A percentile compares a stretch with the other conserved stretches of the same genome.
Evolutionary conservation across 2,797 vertebrate species (phyloP).

Genomic region (Cynopterus sphinx): DNA sequence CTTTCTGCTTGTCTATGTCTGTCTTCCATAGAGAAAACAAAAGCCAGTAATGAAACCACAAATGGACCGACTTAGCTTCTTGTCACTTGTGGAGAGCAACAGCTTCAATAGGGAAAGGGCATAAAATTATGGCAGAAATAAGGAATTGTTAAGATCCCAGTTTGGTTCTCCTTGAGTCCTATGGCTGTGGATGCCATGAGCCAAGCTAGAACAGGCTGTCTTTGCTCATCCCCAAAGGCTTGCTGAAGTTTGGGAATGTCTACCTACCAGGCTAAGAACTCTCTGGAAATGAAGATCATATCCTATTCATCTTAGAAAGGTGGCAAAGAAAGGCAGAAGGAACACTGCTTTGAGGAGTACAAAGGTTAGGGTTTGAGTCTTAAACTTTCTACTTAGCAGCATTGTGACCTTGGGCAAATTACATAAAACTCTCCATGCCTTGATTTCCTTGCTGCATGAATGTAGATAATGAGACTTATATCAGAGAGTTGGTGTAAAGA

Average conservation of each 20-base stretch:
- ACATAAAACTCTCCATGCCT: background rate
- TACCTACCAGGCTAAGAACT: background rate
- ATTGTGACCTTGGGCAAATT: background rate
- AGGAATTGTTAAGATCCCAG: background rate
- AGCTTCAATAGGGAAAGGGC: background rate
- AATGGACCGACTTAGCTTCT: background rate
- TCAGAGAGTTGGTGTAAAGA: background rate
- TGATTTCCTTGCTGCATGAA: background rate
- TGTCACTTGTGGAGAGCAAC: background rate
- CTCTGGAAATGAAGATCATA: background rate
- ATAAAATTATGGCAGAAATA: background rate
- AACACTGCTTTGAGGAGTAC: background rate
- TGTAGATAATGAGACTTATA: background rate
- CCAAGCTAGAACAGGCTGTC: background rate
- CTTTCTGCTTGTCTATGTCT: background rate
- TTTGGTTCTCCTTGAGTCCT: background rate
- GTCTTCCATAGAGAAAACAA: background rate
- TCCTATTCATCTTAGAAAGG: background rate
- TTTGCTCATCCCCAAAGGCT: background rate
- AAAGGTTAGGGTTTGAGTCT: background rate
- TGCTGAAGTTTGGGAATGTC: background rate
- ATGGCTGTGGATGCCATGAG: background rate
- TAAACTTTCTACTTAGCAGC: background rate
- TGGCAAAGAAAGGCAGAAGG: background rate
- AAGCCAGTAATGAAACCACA: background rate